Base-by-base conservation (phyloP, 2,888 invertebrate species). In the Globia sparganii region DNA sequence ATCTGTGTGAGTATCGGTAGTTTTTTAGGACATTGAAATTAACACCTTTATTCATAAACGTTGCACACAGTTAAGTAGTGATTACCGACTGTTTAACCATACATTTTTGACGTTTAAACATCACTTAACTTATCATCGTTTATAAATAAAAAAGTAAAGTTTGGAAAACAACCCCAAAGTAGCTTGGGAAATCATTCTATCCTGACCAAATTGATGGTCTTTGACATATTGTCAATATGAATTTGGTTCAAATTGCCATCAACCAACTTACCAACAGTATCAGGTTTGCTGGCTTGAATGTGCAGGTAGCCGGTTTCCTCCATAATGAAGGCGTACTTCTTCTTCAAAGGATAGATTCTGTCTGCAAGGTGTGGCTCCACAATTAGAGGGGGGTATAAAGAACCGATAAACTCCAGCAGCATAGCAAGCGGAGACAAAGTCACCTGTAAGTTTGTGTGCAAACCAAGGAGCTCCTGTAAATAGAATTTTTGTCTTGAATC, bases 211-310 rank as follows among this genome's bases (percentile, higher is more conserved):
- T 68, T n/a, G 0, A 53, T 61, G 25, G 2, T 62, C 13, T 61
- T 2, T 11, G 31, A 11, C 31, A n/a, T n/a, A 34, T 25, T 61
- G 9, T 9, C 21, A 61, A 5, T 25, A 34, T 1, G 31, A 34
- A 61, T 25, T 61, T 25, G 2, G 18, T 1, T 25, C 28, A n/a
- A 46, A n/a, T 40, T 46, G 15, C n/a, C 15, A 2, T 18, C 8
- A n/a, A 37, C 15, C 4, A 21, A 73, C 89, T 87, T 85, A 94
- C 94, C 94, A 28, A 93, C 69, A 0, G 99, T 99, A 90, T 99
- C 99, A 25, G 99, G 99, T 91, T 99, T 99, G 0, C 98, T 98
- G 0, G 98, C 97, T 92, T 99, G 99, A 13, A 99, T 88, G 91
- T 99, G 98, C 87, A 98, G 87, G 81, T 91, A 97, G 0, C 94